These are phyloP conservation scores for Tetrao urogallus DNA, from an alignment of 2,113 vertebrate genomes.

Conservation along the genomic window DNA sequence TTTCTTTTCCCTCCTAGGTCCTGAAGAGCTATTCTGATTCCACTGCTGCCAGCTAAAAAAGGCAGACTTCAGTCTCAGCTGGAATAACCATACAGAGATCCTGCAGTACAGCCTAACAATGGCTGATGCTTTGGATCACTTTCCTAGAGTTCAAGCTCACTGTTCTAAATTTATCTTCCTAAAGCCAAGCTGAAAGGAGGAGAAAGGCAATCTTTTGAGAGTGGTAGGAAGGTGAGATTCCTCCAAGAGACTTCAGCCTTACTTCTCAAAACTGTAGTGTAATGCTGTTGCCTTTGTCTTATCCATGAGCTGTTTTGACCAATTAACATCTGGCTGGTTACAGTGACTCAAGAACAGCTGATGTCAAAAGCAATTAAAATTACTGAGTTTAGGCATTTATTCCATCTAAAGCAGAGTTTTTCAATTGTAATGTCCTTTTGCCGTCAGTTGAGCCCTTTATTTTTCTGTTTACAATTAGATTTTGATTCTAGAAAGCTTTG, in stretches of 20 bases:
- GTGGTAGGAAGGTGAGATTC: neutral
- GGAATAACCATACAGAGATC: fast-evolving
- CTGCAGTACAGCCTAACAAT: fast-evolving
- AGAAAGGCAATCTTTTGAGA: neutral
- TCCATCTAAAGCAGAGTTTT: neutral
- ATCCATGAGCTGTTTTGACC: neutral
- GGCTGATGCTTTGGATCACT: fast-evolving
- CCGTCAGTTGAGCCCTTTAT: neutral
- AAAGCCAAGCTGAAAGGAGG: neutral
- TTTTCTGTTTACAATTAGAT: neutral
- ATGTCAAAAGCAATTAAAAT: neutral
- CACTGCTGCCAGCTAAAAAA: neutral
- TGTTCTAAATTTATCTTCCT: neutral
- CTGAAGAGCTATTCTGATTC: neutral
- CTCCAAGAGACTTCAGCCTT: neutral
- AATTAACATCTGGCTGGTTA: neutral
- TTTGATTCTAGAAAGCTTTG: neutral
- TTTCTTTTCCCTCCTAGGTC: neutral
- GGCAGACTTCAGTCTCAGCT: neutral
- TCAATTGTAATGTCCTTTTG: neutral
- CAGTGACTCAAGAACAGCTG: neutral
- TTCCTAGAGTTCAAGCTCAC: neutral
- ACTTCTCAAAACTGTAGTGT: fast-evolving
- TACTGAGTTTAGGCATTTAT: neutral
- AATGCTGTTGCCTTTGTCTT: neutral